Conservation (phyloP, 1,140 invertebrate species). For the Panagrolaimus sp. region DNA sequence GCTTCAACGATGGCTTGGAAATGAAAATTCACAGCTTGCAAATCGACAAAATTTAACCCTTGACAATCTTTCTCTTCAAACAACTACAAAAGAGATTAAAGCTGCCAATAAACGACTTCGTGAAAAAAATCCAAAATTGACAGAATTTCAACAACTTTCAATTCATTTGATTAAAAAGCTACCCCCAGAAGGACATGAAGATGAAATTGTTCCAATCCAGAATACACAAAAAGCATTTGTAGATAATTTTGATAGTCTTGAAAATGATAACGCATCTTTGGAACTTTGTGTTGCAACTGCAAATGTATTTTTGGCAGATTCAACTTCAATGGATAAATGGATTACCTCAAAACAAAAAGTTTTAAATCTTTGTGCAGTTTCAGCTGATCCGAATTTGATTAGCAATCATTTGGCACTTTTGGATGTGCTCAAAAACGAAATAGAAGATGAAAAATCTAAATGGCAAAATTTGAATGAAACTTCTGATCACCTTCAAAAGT, state of each 20-base stretch:
- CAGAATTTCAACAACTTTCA: background rate
- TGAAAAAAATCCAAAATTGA: constrained; percentile 16
- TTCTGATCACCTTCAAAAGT: background rate
- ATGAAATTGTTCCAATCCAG: background rate
- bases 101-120: background rate
- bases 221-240: constrained; percentile 4
- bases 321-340: constrained; percentile 16
- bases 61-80: background rate
- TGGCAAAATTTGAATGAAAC: constrained; percentile 14
- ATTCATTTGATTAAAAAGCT: background rate
- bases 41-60: constrained; percentile 5
- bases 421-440: constrained; percentile 6
- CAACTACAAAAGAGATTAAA: background rate
- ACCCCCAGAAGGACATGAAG: background rate
- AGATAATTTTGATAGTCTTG: background rate
- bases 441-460: constrained; percentile 17
- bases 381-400: background rate
- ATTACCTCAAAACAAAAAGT: background rate
- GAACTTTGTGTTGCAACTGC: constrained; percentile 15
- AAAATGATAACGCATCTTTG: constrained; percentile 5
- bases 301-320: background rate
- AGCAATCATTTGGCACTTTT: background rate
- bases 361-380: background rate
- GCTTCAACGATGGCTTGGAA: constrained; percentile 4
- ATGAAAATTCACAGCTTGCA: background rate